Conservation (phyloP, 2,113 vertebrate genomes). For the Acrocephalus kingi region DNA sequence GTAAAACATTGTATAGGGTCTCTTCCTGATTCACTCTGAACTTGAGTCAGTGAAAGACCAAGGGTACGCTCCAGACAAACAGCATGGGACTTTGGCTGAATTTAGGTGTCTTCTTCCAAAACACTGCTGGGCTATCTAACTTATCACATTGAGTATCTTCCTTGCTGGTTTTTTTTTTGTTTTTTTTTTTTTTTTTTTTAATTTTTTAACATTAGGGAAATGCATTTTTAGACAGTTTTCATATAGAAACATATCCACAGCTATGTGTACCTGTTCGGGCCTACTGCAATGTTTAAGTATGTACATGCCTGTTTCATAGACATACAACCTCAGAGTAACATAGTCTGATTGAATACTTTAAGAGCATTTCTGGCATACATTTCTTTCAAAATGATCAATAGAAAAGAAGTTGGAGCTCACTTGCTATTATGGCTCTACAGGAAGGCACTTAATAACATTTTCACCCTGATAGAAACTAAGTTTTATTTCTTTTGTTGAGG, state of each 20-base stretch:
- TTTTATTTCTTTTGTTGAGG: not conserved
- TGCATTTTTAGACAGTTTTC: not conserved
- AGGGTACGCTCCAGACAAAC: not conserved
- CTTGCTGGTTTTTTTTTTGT: not conserved
- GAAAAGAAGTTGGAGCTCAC: not conserved
- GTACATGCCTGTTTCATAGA: fast-evolving
- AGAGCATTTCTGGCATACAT: not conserved
- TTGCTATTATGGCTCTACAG: not conserved
- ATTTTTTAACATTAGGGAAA: not conserved
- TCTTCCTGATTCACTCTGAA: not conserved
- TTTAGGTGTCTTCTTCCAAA: not conserved
- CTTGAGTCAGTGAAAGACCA: not conserved
- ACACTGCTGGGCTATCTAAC: not conserved
- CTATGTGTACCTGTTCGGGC: not conserved
- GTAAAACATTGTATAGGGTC: not conserved
- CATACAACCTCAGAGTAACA: not conserved
- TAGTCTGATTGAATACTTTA: fast-evolving
- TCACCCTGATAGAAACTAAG: not conserved
- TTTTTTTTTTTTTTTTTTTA: too few species aligned
- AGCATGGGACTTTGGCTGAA: not conserved
- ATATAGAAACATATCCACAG: not conserved
- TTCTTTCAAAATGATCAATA: not conserved
- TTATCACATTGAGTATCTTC: not conserved
- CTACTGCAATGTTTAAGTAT: not conserved
- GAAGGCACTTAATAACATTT: not conserved